Evolutionary conservation across 2,113 vertebrate genomes (phyloP).

Genomic region (Gnathonemus echidnorhynchus): DNA sequence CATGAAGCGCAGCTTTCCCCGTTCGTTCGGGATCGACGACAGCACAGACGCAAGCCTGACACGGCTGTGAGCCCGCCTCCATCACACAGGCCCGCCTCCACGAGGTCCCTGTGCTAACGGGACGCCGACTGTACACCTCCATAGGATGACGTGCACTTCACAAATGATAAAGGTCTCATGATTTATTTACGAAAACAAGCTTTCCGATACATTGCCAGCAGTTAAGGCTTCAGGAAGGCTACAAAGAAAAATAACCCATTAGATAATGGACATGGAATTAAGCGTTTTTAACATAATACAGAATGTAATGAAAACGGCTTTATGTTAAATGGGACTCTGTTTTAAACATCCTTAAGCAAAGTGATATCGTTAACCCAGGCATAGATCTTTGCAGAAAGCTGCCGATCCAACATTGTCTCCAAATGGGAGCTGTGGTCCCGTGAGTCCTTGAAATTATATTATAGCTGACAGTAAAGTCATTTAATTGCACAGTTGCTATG

Average conservation of each 20-base stretch:
- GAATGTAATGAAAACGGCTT: neutral
- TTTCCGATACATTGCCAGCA: neutral
- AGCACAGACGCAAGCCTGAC: neutral
- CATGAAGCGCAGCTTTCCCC: neutral
- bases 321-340: neutral
- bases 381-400: constrained; percentile 3
- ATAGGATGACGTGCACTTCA: neutral
- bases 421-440: constrained; percentile 65
- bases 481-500: constrained; percentile 83
- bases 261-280: neutral
- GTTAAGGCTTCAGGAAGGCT: neutral
- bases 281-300: neutral
- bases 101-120: neutral
- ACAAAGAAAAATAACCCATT: neutral
- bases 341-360: neutral
- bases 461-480: constrained; percentile 83
- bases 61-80: neutral
- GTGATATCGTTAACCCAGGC: constrained; percentile 1
- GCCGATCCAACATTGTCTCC: constrained; percentile 56
- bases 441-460: constrained; percentile 75
- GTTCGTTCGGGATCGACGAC: neutral
- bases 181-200: neutral
- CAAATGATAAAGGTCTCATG: neutral
- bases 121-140: neutral
- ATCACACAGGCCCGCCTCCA: neutral